These are phyloP conservation scores for Oreortyx pictus DNA, from an alignment of 2,797 vertebrate species.

Conservation along the genomic window DNA sequence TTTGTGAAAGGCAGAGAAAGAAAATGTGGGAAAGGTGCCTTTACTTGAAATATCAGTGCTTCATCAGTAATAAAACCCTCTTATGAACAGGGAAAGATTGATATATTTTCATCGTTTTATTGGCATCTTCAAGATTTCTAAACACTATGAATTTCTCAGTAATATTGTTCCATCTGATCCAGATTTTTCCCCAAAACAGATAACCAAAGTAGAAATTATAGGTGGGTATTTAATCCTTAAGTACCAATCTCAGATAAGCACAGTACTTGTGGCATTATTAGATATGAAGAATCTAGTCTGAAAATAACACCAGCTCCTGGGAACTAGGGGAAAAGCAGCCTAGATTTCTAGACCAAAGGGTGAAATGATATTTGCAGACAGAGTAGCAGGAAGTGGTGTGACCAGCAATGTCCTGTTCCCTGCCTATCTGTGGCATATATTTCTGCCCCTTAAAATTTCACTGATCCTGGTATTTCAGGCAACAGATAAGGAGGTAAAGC, in stretches of 20 bases:
- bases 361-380: background rate
- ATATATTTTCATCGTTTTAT: background rate
- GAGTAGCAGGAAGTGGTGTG: background rate
- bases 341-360: background rate
- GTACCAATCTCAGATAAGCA: background rate
- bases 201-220: background rate
- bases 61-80: background rate
- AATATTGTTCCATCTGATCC: background rate
- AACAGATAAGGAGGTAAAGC: background rate
- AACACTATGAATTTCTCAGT: conserved; percentile 6
- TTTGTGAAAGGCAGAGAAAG: conserved; percentile 14
- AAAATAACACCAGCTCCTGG: background rate
- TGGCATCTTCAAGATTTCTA: conserved; percentile 10
- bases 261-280: background rate
- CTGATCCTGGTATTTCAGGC: background rate
- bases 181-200: background rate
- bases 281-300: background rate
- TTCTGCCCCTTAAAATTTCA: background rate
- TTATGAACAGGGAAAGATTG: background rate
- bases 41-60: conserved; percentile 4
- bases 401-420: background rate
- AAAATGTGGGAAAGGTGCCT: conserved; percentile 39
- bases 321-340: background rate
- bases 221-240: background rate
- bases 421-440: background rate